These are phyloP conservation scores for Drosophila mauritiana DNA, from an alignment of 1,140 invertebrate species.

Conservation along the genomic window DNA sequence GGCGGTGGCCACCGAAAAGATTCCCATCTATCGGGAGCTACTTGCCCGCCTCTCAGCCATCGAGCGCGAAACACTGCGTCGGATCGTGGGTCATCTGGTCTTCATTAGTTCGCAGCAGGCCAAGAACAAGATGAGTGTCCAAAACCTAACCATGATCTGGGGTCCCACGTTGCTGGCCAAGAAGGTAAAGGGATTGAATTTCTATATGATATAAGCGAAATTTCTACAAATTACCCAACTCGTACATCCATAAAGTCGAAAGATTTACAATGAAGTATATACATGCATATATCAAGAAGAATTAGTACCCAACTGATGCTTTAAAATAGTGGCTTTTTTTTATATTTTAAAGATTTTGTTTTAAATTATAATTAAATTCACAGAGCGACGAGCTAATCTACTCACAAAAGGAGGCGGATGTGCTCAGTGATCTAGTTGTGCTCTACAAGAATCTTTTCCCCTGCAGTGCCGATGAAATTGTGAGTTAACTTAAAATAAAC, in stretches of 20 bases:
- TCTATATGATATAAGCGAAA: too few species aligned
- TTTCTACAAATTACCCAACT: too few species aligned
- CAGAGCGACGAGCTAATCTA: conserved; percentile 85
- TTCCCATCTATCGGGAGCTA: conserved; percentile 87
- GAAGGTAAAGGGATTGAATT: conserved; percentile 84
- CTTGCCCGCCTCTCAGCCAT: conserved; percentile 89
- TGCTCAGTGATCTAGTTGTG: conserved; percentile 89
- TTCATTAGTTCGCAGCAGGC: conserved; percentile 90
- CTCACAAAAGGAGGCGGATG: conserved; percentile 88
- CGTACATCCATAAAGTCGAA: neutral
- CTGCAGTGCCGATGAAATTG: conserved; percentile 85
- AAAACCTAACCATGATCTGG: conserved; percentile 94
- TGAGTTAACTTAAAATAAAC: conserved; percentile 12
- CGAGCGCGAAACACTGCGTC: conserved; percentile 89
- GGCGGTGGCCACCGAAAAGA: conserved; percentile 85
- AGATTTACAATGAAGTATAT: neutral
- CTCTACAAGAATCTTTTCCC: conserved; percentile 86
- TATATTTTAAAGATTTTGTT: too few species aligned
- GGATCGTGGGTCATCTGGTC: conserved; percentile 91
- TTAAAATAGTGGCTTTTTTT: too few species aligned
- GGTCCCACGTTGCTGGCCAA: conserved; percentile 92
- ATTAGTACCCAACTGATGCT: too few species aligned
- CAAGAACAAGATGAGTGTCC: conserved; percentile 91
- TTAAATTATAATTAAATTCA: neutral
- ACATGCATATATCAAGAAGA: neutral